Evolutionary conservation across 2,113 vertebrate species (phyloP).

Genomic region (Tiliqua scincoides): DNA sequence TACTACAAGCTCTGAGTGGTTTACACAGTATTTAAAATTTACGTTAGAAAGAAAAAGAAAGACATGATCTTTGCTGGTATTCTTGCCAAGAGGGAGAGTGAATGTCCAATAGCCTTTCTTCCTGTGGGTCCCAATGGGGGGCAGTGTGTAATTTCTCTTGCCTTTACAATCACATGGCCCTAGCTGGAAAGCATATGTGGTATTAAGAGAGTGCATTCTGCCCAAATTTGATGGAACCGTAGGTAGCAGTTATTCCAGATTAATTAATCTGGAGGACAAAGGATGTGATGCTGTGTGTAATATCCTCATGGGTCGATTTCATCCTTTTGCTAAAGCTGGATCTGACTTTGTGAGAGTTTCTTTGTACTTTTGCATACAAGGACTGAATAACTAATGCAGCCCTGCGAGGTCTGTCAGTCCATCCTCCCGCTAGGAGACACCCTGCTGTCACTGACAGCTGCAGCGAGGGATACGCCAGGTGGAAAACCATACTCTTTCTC

Average conservation of each 20-base stretch:
- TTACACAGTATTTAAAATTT: constrained; percentile 19
- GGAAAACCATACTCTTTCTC: not conserved
- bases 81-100: not conserved
- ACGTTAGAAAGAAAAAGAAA: not conserved
- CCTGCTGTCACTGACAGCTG: not conserved
- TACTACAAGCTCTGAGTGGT: not conserved
- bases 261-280: not conserved
- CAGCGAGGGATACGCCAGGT: not conserved
- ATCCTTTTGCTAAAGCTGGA: not conserved
- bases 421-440: not conserved
- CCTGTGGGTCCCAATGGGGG: not conserved
- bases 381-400: not conserved
- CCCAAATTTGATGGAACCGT: not conserved
- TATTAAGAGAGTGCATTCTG: not conserved
- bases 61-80: fast-evolving
- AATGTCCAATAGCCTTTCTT: not conserved
- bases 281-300: not conserved
- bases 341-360: not conserved
- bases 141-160: not conserved
- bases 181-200: not conserved
- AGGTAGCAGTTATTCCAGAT: not conserved
- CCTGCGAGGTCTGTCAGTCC: not conserved
- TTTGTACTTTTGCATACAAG: not conserved
- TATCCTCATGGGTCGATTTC: not conserved
- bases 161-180: not conserved